Conservation (phyloP, 37 sponge, comb jelly and placozoan genomes). For the Dysidea cf. avara region DNA sequence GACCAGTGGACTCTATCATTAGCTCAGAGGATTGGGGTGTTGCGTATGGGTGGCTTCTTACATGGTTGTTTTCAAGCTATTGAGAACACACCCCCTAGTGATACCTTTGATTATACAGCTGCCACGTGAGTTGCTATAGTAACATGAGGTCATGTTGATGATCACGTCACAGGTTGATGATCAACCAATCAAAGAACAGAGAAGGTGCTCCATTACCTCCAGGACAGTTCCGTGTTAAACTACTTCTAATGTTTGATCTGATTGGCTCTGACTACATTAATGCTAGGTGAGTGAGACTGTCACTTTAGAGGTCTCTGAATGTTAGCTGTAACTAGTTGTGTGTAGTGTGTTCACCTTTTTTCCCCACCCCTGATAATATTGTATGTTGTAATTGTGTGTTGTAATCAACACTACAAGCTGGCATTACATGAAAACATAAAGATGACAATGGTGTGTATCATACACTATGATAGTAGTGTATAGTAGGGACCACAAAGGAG, state of each 20-base stretch:
- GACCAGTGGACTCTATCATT: slow-evolving; percentile 41
- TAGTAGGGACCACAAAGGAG: too few species aligned
- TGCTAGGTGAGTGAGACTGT: slow-evolving; percentile 66
- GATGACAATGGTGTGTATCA: too few species aligned
- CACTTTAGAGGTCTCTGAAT: too few species aligned
- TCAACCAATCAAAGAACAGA: slow-evolving; percentile 37
- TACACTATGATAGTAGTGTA: too few species aligned
- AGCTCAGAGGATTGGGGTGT: slow-evolving; percentile 42
- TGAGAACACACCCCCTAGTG: neutral
- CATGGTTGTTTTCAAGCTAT: slow-evolving; percentile 49
- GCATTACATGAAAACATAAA: too few species aligned
- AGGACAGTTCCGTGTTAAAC: slow-evolving; percentile 57
- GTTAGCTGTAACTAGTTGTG: too few species aligned
- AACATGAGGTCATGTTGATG: neutral
- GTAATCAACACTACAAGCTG: too few species aligned
- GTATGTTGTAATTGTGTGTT: too few species aligned
- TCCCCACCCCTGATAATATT: too few species aligned
- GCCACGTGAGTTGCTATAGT: slow-evolving; percentile 10
- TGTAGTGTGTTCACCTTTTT: too few species aligned
- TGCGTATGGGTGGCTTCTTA: slow-evolving; percentile 66
- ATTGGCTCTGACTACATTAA: slow-evolving; percentile 89
- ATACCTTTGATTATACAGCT: slow-evolving; percentile 16
- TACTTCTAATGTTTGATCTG: slow-evolving; percentile 51
- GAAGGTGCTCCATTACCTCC: slow-evolving; percentile 55
- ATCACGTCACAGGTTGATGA: neutral